phyloP scores from a whole-genome alignment of 1,140 invertebrate genomes.

The Drosophila tropicalis region DNA sequence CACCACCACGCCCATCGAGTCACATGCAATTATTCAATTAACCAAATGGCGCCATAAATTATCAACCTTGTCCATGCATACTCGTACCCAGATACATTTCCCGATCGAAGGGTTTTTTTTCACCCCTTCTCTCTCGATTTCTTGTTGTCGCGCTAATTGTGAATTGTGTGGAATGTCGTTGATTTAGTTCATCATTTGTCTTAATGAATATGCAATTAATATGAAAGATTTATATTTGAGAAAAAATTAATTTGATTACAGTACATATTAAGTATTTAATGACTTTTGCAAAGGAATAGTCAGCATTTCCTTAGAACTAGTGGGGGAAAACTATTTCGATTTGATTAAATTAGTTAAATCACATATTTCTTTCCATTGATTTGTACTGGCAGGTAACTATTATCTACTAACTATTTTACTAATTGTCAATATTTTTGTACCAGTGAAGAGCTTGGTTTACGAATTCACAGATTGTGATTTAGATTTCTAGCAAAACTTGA shows the following conservation, averaged over 20 bases:
- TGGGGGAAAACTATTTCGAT: background rate
- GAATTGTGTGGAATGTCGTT: constrained; percentile 69
- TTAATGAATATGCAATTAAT: constrained; percentile 63
- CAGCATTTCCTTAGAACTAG: background rate
- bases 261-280: constrained; percentile 8
- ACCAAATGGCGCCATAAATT: constrained; percentile 78
- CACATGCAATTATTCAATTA: constrained; percentile 80
- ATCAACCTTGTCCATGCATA: constrained; percentile 52
- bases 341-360: no score
- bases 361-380: no score
- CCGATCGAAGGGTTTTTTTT: constrained; percentile 44
- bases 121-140: constrained; percentile 1
- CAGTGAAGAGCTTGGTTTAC: no score
- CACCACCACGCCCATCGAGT: constrained; percentile 57
- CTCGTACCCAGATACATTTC: background rate
- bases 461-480: no score
- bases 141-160: constrained; percentile 46
- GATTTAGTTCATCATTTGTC: constrained; percentile 62
- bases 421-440: no score
- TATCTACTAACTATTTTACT: no score
- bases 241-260: background rate
- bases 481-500: no score
- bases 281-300: background rate
- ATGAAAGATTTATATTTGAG: constrained; percentile 33
- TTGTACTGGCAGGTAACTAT: no score